A percentile compares a stretch with the other conserved stretches of the same genome.
Evolutionary conservation across 2,888 invertebrate species (phyloP).

Genomic region (Crioceris asparagi): DNA sequence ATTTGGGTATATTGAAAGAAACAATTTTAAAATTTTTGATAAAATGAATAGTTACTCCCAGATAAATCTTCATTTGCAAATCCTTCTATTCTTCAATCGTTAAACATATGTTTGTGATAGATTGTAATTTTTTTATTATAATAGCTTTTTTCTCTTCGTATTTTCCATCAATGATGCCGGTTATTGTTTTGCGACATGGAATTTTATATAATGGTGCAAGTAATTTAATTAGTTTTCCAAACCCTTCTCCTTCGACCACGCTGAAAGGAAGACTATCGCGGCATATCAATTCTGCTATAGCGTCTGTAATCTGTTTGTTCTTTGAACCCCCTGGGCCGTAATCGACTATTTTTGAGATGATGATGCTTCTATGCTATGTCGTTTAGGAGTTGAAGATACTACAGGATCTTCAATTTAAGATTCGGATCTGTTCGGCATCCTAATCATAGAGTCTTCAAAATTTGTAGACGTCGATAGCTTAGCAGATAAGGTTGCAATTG

Average conservation of each 20-base stretch:
- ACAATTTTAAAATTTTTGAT: slow-evolving; percentile 5
- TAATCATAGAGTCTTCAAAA: no score
- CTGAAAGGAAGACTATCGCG: slow-evolving; percentile 5
- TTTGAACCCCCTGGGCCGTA: no score
- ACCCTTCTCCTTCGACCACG: slow-evolving; percentile 7
- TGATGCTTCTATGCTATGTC: no score
- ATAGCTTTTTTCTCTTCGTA: slow-evolving; percentile 13
- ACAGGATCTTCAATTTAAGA: no score
- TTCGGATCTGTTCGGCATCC: no score
- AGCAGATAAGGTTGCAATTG: no score
- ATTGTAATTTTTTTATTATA: slow-evolving; percentile 12
- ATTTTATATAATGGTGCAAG: slow-evolving; percentile 11
- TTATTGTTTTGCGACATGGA: slow-evolving; percentile 13
- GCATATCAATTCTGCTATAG: slow-evolving; percentile 6
- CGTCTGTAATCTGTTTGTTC: slow-evolving; percentile 2
- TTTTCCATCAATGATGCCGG: slow-evolving; percentile 9
- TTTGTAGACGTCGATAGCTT: no score
- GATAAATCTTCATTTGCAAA: not conserved
- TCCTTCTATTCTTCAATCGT: not conserved
- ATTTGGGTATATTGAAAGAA: slow-evolving; percentile 2
- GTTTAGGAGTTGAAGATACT: no score
- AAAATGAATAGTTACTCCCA: not conserved
- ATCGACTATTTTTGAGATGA: no score
- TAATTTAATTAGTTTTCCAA: slow-evolving; percentile 8
- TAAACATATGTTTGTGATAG: not conserved